These are phyloP conservation scores for Eriosoma lanigerum DNA, from an alignment of 1,140 invertebrate genomes.

Conservation along the genomic window DNA sequence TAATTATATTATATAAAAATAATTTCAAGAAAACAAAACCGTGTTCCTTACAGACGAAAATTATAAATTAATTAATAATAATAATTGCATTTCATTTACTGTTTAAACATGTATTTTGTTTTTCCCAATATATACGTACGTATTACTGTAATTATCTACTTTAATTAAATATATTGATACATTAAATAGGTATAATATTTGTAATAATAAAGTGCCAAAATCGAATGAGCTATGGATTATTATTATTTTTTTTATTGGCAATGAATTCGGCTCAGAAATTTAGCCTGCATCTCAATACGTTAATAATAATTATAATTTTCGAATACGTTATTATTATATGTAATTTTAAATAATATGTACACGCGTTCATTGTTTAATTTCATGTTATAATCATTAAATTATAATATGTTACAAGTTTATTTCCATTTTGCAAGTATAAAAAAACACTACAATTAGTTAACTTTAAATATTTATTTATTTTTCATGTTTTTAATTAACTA, in stretches of 20 bases:
- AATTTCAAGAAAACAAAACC: conserved; percentile 15
- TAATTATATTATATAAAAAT: neutral
- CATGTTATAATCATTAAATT: neutral
- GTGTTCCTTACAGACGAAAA: neutral
- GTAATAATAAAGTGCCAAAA: neutral
- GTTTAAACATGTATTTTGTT: neutral
- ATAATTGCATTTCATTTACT: neutral
- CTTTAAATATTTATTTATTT: neutral
- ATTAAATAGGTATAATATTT: neutral
- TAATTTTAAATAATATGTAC: no score
- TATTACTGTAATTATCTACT: no score
- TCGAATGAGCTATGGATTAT: conserved; percentile 11
- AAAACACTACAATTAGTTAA: conserved; percentile 37
- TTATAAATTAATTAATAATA: neutral
- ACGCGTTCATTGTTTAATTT: no score
- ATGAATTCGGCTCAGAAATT: neutral
- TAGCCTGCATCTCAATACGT: neutral
- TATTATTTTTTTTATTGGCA: neutral
- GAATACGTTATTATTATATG: neutral
- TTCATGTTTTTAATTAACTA: no score
- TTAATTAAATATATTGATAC: no score
- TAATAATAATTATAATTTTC: conserved; percentile 1
- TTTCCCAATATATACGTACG: neutral
- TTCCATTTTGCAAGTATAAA: neutral
- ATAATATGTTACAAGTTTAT: conserved; percentile 23